Evolutionary conservation across 2,797 vertebrate species (phyloP).

Genomic region (Erethizon dorsatum): DNA sequence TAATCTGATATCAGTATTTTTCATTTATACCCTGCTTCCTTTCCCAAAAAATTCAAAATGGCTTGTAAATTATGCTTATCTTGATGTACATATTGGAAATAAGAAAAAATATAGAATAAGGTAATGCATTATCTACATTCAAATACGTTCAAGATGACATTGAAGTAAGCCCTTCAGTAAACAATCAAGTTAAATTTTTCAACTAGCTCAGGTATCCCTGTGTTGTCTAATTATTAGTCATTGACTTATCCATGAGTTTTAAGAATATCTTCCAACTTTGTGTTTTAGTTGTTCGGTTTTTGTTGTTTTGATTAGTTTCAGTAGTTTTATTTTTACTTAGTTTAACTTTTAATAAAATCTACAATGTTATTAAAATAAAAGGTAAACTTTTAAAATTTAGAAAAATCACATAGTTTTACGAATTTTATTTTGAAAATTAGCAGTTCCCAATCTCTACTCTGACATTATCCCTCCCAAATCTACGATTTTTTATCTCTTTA

Average conservation of each 20-base stretch:
- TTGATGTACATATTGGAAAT: background rate
- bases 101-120: slow-evolving; percentile 16
- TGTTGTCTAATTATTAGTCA: background rate
- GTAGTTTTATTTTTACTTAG: background rate
- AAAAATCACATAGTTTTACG: background rate
- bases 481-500: background rate
- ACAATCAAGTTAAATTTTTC: background rate
- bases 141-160: background rate
- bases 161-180: background rate
- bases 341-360: slow-evolving; percentile 34
- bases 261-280: background rate
- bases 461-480: background rate
- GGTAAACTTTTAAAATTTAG: background rate
- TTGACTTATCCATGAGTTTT: background rate
- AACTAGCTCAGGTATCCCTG: background rate
- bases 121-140: background rate
- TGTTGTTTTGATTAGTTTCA: background rate
- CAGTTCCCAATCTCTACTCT: background rate
- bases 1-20: background rate
- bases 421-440: background rate
- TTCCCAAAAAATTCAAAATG: background rate
- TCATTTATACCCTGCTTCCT: background rate
- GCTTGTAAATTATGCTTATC: background rate
- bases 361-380: background rate
- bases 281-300: background rate